Percentiles rank a stretch among this genome's conserved stretches.
Evolutionary conservation across 2,113 vertebrate species (phyloP).

Genomic region (Oenanthe melanoleuca): DNA sequence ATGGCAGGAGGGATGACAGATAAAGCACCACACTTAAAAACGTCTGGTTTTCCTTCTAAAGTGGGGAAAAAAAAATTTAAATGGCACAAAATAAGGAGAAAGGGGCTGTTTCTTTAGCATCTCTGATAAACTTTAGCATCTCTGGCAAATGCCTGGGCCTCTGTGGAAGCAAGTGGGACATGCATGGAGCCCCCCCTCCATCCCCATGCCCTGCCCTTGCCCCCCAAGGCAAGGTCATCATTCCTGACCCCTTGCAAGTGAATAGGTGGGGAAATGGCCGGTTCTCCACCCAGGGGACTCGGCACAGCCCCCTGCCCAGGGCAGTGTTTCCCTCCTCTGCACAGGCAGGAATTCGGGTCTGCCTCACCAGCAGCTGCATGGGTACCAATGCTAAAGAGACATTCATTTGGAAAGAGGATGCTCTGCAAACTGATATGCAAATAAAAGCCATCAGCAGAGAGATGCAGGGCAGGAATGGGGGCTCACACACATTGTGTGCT

Average conservation of each 20-base stretch:
- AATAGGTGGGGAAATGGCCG: neutral
- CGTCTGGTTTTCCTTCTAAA: neutral
- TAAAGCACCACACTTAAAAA: neutral
- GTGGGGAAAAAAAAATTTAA: no score
- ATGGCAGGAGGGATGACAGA: neutral
- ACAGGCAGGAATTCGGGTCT: neutral
- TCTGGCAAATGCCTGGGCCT: neutral
- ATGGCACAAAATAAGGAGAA: neutral
- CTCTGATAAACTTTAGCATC: neutral
- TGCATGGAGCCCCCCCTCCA: neutral
- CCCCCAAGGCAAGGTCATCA: neutral
- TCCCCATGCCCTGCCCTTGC: neutral
- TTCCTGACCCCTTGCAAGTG: neutral
- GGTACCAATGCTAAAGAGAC: neutral
- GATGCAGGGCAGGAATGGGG: neutral
- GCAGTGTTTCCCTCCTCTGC: neutral
- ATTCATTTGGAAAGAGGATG: slow-evolving; percentile 15
- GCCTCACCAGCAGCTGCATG: neutral
- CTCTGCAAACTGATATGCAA: slow-evolving; percentile 29
- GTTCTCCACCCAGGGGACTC: neutral
- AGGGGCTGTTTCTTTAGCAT: neutral
- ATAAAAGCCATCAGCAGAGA: neutral
- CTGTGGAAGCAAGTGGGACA: neutral
- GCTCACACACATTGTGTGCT: neutral
- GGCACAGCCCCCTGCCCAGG: neutral